Percentiles rank a stretch among this genome's conserved stretches.
Evolutionary conservation across 2,113 vertebrate species (phyloP).

Genomic region (Cyrtonyx montezumae): DNA sequence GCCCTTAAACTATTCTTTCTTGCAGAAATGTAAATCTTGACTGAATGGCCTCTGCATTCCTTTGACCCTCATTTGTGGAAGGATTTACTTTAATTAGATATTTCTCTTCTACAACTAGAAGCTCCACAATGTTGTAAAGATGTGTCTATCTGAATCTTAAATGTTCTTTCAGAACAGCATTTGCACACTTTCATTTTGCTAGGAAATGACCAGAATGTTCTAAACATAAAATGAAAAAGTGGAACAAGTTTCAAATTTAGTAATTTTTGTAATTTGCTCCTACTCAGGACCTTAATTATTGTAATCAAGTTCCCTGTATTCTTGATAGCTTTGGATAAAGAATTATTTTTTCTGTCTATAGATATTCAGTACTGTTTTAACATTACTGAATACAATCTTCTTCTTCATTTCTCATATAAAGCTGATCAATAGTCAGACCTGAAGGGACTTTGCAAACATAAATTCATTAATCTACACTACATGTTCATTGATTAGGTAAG

Average conservation of each 20-base stretch:
- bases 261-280: not conserved
- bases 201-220: not conserved
- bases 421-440: not conserved
- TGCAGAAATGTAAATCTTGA: not conserved
- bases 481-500: not conserved
- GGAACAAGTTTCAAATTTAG: not conserved
- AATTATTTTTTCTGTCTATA: not conserved
- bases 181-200: not conserved
- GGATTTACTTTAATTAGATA: not conserved
- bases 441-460: accelerated
- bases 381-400: not conserved
- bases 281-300: not conserved
- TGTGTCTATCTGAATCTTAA: not conserved
- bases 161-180: not conserved
- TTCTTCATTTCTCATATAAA: not conserved
- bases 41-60: not conserved
- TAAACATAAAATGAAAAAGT: not conserved
- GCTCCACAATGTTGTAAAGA: not conserved
- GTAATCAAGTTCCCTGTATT: not conserved
- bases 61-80: not conserved
- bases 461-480: not conserved
- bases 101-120: not conserved
- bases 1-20: not conserved
- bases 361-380: not conserved
- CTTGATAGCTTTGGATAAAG: not conserved